These are phyloP conservation scores for Sphinx pinastri DNA, from an alignment of 2,888 invertebrate species.

Conservation along the genomic window DNA sequence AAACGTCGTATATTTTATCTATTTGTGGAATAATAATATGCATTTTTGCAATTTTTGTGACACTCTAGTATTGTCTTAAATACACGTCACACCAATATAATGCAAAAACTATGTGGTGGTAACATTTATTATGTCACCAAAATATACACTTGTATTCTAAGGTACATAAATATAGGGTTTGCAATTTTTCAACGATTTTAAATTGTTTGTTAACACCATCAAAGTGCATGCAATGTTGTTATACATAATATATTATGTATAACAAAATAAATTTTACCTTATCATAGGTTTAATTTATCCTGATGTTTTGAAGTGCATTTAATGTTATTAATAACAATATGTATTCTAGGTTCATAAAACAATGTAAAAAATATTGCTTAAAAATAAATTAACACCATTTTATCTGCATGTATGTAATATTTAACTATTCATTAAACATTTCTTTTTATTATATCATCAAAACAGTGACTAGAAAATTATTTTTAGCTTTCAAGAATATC, in stretches of 20 bases:
- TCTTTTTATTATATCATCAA: background rate
- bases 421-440: conserved; percentile 1
- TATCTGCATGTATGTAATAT: background rate
- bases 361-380: background rate
- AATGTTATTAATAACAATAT: background rate
- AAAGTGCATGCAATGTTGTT: background rate
- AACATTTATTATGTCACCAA: background rate
- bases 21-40: conserved; percentile 16
- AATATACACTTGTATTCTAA: background rate
- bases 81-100: conserved; percentile 4
- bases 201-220: background rate
- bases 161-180: background rate
- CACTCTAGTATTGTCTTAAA: conserved; percentile 14
- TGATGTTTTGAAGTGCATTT: background rate
- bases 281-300: too few relatives aligned
- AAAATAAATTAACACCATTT: background rate
- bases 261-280: background rate
- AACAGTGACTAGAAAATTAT: conserved; percentile 24
- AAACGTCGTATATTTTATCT: conserved; percentile 13
- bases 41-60: background rate
- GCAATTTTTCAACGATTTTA: background rate
- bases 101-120: background rate
- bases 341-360: background rate
- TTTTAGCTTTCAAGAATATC: conserved; percentile 15
- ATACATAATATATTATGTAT: conserved; percentile 2